Evolutionary conservation across 2,113 vertebrate species (phyloP).

Genomic region (Varanus komodoensis): DNA sequence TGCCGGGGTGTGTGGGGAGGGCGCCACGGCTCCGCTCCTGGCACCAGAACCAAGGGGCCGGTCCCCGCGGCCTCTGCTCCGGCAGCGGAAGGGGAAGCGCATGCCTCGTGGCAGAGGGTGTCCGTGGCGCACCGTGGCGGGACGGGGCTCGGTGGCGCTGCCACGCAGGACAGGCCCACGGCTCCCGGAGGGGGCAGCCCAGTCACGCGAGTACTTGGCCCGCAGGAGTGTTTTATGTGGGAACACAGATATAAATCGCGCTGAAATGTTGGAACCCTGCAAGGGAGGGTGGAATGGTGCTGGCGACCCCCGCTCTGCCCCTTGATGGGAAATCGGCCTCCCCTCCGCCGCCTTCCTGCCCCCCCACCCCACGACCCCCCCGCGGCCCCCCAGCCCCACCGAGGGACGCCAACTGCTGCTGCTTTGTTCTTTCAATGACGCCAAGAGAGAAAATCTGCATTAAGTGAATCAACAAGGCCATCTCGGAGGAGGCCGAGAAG

Average conservation of each 20-base stretch:
- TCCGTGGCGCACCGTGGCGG: accelerated
- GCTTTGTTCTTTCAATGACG: background rate
- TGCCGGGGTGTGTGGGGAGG: accelerated
- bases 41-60: background rate
- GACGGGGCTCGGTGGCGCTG: background rate
- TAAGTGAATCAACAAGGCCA: slow-evolving; percentile 69
- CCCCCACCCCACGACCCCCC: no score
- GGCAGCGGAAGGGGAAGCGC: background rate
- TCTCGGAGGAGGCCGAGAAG: slow-evolving; percentile 70
- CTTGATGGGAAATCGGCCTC: accelerated
- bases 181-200: background rate
- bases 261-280: background rate
- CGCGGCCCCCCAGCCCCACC: accelerated
- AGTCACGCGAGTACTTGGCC: accelerated
- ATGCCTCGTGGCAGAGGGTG: no score
- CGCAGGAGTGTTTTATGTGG: background rate
- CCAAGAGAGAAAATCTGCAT: slow-evolving; percentile 54
- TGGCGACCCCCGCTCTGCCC: accelerated
- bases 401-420: background rate
- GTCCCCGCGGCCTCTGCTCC: background rate
- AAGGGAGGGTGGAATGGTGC: accelerated
- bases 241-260: slow-evolving; percentile 25
- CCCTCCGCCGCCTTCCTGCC: accelerated
- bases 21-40: background rate
- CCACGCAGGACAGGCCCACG: no score